Evolutionary conservation across 2,113 vertebrate genomes (phyloP).

Genomic region (Condylura cristata): DNA sequence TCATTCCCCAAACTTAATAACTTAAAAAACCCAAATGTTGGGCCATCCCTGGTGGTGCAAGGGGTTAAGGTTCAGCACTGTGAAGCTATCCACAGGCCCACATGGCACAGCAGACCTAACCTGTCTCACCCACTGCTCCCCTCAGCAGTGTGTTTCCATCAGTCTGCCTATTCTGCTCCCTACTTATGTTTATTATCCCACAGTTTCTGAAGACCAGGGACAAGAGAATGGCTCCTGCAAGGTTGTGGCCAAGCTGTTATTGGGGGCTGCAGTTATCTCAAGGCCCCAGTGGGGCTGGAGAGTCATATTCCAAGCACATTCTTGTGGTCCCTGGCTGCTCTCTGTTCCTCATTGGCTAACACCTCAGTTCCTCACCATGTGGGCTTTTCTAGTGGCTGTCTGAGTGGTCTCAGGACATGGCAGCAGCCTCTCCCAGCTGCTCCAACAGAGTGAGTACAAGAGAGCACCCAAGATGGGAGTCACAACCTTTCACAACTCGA

Average conservation of each 20-base stretch:
- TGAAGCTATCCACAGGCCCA: too few species aligned
- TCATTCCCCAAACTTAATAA: neutral
- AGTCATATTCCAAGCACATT: neutral
- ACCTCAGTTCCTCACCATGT: neutral
- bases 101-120: too few species aligned
- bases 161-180: too few species aligned
- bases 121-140: too few species aligned
- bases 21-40: too few species aligned
- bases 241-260: neutral
- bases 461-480: neutral
- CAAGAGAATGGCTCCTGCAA: neutral
- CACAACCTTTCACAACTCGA: neutral
- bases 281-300: neutral
- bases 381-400: neutral
- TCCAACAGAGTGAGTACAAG: too few species aligned
- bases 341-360: neutral
- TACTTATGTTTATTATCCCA: neutral
- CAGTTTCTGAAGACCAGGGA: neutral
- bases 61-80: too few species aligned
- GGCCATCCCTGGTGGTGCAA: too few species aligned
- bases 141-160: too few species aligned
- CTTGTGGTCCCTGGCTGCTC: neutral
- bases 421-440: neutral
- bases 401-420: neutral
- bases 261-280: too few species aligned